phyloP scores from a whole-genome alignment of 2,888 invertebrate genomes.

The Lepidocyrtoides sp. region DNA sequence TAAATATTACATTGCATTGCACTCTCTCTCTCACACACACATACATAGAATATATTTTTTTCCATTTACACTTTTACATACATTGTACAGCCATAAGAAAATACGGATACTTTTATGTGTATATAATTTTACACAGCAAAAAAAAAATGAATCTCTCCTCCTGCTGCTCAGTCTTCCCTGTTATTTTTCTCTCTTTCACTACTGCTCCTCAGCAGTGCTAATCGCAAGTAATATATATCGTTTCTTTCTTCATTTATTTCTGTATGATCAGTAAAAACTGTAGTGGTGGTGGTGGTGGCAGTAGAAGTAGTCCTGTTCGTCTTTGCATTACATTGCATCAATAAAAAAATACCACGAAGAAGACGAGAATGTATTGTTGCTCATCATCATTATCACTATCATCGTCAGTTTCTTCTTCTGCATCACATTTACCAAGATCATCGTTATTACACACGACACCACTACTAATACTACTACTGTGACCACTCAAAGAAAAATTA shows the following conservation, averaged over 20 bases:
- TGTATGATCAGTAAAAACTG: neutral
- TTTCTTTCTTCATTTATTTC: conserved; percentile 3
- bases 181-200: neutral
- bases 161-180: neutral
- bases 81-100: neutral
- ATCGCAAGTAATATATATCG: neutral
- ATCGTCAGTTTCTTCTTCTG: neutral
- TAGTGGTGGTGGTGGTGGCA: conserved; percentile 7
- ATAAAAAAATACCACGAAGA: neutral
- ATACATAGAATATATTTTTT: neutral
- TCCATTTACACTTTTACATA: neutral
- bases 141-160: conserved; percentile 18
- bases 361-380: conserved; percentile 16
- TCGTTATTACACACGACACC: neutral
- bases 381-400: conserved; percentile 19
- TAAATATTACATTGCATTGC: conserved; percentile 11
- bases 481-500: neutral
- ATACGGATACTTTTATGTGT: too few relatives aligned
- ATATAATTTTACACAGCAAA: neutral
- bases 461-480: neutral
- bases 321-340: conserved; percentile 14
- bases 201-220: neutral
- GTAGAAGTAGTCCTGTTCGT: neutral
- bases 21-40: neutral
- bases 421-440: neutral